Evolutionary conservation across 2,113 vertebrate species (phyloP).

Genomic region (Periophthalmodon schlosseri): DNA sequence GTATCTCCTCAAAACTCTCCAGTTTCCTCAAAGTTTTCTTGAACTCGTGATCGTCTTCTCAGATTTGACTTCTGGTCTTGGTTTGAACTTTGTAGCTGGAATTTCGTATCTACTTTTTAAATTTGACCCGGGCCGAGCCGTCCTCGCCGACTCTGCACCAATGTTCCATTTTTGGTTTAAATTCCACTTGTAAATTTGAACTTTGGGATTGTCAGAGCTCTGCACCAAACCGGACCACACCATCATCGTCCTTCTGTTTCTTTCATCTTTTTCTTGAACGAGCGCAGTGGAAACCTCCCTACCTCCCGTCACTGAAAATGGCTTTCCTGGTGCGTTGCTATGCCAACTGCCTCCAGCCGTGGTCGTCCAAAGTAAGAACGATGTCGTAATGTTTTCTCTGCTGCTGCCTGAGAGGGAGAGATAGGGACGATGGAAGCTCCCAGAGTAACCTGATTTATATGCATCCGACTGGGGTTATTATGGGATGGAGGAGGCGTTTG

Average conservation of each 20-base stretch:
- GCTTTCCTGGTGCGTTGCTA: constrained; percentile 99
- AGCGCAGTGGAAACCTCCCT: constrained; percentile 83
- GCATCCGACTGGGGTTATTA: constrained; percentile 26
- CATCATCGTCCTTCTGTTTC: not conserved
- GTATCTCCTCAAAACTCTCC: not conserved
- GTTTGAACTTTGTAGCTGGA: not conserved
- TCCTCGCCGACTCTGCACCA: not conserved
- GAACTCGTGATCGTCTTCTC: not conserved
- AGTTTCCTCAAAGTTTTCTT: not conserved
- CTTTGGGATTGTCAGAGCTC: constrained; percentile 14
- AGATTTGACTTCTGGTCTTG: no score
- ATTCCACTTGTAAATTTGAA: not conserved
- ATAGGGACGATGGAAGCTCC: constrained; percentile 28
- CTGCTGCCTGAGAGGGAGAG: constrained; percentile 21
- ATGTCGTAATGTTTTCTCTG: constrained; percentile 67
- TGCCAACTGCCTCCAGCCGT: constrained; percentile 98
- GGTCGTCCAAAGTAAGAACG: constrained; percentile 99
- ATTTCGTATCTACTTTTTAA: not conserved
- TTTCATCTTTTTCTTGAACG: constrained; percentile 32
- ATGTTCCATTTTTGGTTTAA: not conserved
- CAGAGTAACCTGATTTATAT: constrained; percentile 34
- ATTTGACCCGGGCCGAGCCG: not conserved
- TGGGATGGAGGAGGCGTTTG: constrained; percentile 11
- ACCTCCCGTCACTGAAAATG: constrained; percentile 83
- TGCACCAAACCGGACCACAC: constrained; percentile 8